Conservation (phyloP, 2,113 vertebrate genomes). For the Steatornis caripensis region DNA sequence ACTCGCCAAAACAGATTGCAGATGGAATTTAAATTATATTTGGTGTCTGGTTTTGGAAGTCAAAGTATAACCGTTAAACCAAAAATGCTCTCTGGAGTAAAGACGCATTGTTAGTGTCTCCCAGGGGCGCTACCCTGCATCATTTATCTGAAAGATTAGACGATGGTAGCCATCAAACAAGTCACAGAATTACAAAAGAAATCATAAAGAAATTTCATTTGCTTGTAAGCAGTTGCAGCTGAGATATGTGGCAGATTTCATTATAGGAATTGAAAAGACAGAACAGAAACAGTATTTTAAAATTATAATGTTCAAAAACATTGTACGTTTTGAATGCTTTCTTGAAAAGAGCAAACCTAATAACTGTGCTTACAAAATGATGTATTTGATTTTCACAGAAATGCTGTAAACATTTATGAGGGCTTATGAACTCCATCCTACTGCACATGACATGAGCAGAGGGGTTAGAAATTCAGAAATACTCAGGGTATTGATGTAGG, state of each 20-base stretch:
- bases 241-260: neutral
- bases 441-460: rapidly evolving
- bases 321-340: neutral
- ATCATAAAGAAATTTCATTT: neutral
- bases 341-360: neutral
- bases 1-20: neutral
- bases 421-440: rapidly evolving
- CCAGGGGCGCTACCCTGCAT: neutral
- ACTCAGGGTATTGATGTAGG: neutral
- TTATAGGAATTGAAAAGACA: neutral
- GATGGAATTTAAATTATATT: neutral
- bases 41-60: neutral
- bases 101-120: neutral
- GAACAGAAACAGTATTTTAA: neutral
- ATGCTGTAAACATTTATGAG: neutral
- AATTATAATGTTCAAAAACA: neutral
- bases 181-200: neutral
- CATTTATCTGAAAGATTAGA: neutral
- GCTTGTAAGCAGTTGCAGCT: neutral
- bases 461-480: neutral
- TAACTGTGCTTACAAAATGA: neutral
- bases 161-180: neutral
- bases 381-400: neutral
- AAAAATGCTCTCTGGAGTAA: neutral
- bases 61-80: neutral